Evolutionary conservation across 1,140 invertebrate species (phyloP).

Genomic region (Phthorimaea operculella): DNA sequence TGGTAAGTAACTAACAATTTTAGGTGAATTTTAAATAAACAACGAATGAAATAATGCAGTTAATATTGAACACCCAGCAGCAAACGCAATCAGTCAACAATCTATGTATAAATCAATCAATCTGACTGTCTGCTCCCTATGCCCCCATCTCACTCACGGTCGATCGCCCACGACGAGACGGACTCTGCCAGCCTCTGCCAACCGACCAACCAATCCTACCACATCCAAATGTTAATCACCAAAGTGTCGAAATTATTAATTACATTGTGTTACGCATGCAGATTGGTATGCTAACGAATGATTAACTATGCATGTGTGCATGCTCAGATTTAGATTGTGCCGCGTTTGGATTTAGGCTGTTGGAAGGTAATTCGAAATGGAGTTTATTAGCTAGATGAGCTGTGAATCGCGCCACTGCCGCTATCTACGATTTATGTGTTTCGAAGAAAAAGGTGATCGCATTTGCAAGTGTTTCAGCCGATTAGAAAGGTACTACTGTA

Average conservation of each 20-base stretch:
- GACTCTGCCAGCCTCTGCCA: not conserved
- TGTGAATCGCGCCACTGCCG: no score
- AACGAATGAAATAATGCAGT: not conserved
- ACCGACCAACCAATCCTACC: slow-evolving; percentile 21
- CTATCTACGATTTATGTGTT: no score
- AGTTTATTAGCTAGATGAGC: no score
- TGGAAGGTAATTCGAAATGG: not conserved
- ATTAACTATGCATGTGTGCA: slow-evolving; percentile 55
- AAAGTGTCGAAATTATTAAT: slow-evolving; percentile 64
- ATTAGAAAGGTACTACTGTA: no score
- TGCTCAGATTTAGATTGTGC: slow-evolving; percentile 29
- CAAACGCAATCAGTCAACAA: not conserved
- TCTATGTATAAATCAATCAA: not conserved
- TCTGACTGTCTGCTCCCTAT: not conserved
- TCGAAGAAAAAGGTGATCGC: no score
- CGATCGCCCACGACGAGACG: slow-evolving; percentile 1
- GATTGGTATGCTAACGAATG: slow-evolving; percentile 62
- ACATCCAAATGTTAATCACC: slow-evolving; percentile 59
- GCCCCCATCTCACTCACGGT: slow-evolving; percentile 3
- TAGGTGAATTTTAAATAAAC: no score
- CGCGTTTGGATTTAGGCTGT: slow-evolving; percentile 12
- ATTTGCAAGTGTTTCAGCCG: no score
- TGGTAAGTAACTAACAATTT: no score
- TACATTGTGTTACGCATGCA: slow-evolving; percentile 55
- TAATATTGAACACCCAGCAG: not conserved